Evolutionary conservation across 1,140 invertebrate genomes (phyloP), one percentile per base, ranked within the genome.

Genomic region (Bombus breviceps): DNA sequence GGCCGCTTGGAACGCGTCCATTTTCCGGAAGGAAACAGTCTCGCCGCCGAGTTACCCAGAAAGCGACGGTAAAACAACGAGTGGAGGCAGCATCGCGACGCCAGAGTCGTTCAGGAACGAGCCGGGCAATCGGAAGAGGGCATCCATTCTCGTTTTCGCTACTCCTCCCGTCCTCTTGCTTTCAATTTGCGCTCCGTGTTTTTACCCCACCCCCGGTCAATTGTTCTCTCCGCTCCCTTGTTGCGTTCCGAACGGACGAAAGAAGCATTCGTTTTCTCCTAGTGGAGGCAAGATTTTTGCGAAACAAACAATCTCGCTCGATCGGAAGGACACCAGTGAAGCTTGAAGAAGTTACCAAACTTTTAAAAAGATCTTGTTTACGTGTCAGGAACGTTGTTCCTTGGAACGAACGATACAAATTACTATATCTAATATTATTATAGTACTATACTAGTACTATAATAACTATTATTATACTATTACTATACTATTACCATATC

Each of bases 1-100:
- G 41, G 34, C 59, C 34, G 82, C 25, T 84, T 84, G 83, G 83
- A 84, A 79, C 69, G 83, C 76, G 76, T 80, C 83, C 83, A 84
- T 84, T 84, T 84, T 64, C 64, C 66, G 66, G 75, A 59, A 79
- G 66, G n/a, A 71, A 75, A 22, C 57, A 25, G 74, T 57, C 39
- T 41, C 53, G 76, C 47, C 34, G n/a, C 32, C 32, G 64, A 47
- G 32, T 62, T 79, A n/a, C 76, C 39, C 41, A 37, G 39, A 80
- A 80, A 25, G 53, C 83, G 68, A 39, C 32, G 66, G 66, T 72
- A 62, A 84, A 84, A 84, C 83, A 84, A 84, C 66, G 76, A 71
- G 69, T 59, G 32, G 66, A 47, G 34, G 66, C 6, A 43, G 66
- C 82, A 66, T 78, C 82, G 82, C 75, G 82, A 62, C 82, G 82